Evolutionary conservation across 1,140 invertebrate species (phyloP), one percentile per base, ranked within the genome.

Genomic region (Gonatopus flavifemur): DNA sequence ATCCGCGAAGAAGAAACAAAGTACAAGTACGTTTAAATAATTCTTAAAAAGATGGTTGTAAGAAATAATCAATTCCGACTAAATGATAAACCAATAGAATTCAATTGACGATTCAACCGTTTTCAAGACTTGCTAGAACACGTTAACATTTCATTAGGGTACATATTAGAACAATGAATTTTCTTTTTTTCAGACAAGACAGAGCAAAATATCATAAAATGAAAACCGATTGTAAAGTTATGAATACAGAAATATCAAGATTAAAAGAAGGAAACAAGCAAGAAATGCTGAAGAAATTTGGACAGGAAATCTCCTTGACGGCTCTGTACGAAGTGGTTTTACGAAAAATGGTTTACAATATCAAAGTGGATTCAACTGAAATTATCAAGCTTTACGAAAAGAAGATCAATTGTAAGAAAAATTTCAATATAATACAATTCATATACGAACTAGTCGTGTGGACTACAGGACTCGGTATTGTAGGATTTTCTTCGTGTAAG

Each of bases 271-370:
- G 77, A 24, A 82, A 83, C 7, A 69, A 71, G 15, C 61, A 79
- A 15, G 74, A 78, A 16, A 83, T 84, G 77, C 69, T 76, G 39
- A 76, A 78, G 13, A 83, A 83, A 58, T 85, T 86, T 55, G 84
- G 84, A 1, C 56, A 73, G 28, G 54, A 78, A 43, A 51, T 84
- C n/a, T 79, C 82, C 47, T 66, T 86, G 0, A 72, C 76, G 38
- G 71, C 76, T 49, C 61, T 86, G 38, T 83, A 84, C 52, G 81
- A 86, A 59, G 72, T 77, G 12, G 70, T 84, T 19, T 54, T 86
- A 24, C 71, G 77, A 38, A 74, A 73, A 46, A 70, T 84, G 53
- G 69, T 84, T 20, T 78, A 79, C 36, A 74, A 84, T 39, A 69
- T 82, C 28, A 76, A 80, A 58, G 61, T 78, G 2, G 72, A 77